phyloP scores from a whole-genome alignment of 2,797 vertebrate species.

The Syndactyla subalaris region DNA sequence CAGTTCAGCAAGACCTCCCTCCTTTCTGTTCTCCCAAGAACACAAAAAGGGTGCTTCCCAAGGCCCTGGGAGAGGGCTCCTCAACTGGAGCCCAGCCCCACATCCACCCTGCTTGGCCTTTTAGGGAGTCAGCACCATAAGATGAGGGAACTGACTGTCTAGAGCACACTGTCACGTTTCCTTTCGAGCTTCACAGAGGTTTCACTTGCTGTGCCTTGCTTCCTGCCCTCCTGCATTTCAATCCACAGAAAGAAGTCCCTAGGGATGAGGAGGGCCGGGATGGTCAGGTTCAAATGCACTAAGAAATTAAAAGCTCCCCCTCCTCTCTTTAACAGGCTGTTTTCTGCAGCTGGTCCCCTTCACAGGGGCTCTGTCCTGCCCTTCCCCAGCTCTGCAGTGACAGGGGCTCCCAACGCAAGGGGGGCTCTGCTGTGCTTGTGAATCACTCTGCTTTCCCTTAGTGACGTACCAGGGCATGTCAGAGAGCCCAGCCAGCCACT shows the following conservation, averaged over 20 bases:
- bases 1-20: not conserved
- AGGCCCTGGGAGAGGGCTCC: not conserved
- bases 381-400: not conserved
- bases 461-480: not conserved
- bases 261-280: not conserved
- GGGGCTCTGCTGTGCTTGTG: not conserved
- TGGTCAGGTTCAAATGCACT: not conserved
- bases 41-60: not conserved
- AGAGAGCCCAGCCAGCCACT: constrained; percentile 7
- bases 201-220: not conserved
- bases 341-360: not conserved
- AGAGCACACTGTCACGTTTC: rapidly evolving
- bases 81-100: not conserved
- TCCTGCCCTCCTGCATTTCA: not conserved
- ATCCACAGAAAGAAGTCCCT: not conserved
- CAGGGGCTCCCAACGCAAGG: not conserved
- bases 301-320: not conserved
- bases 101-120: rapidly evolving
- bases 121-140: not conserved
- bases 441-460: not conserved
- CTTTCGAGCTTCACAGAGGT: not conserved
- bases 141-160: not conserved
- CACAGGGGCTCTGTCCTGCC: not conserved
- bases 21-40: not conserved
- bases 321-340: not conserved